Evolutionary conservation across 2,797 vertebrate genomes (phyloP).

Genomic region (Anisognathus igniventris): DNA sequence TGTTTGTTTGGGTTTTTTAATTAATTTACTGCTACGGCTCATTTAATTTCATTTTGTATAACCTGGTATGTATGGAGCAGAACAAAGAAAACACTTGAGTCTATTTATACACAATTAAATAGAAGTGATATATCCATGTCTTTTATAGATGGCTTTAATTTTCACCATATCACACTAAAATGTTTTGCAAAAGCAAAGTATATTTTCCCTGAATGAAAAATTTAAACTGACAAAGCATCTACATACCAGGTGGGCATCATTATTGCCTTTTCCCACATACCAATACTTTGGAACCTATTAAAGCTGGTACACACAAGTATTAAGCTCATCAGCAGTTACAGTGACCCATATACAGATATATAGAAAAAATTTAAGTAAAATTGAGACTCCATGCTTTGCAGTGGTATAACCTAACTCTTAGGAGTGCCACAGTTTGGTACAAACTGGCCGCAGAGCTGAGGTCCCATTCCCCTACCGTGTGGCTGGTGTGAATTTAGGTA

Average conservation of each 20-base stretch:
- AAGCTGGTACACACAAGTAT: not conserved
- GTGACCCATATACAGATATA: not conserved
- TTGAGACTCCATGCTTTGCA: not conserved
- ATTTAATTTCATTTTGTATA: slow-evolving; percentile 13
- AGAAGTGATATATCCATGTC: not conserved
- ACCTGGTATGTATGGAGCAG: not conserved
- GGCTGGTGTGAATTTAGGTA: not conserved
- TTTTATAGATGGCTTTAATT: slow-evolving; percentile 54
- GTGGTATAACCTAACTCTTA: not conserved
- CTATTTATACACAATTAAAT: slow-evolving; percentile 9
- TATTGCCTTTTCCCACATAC: not conserved
- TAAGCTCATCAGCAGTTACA: not conserved
- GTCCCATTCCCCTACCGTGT: not conserved
- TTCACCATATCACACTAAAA: not conserved
- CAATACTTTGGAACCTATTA: not conserved
- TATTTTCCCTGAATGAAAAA: not conserved
- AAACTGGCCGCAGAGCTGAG: not conserved
- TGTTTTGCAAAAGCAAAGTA: not conserved
- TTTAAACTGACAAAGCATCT: not conserved
- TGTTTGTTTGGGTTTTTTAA: not conserved
- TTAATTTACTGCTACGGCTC: not conserved
- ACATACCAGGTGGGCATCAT: not conserved
- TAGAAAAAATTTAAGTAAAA: not conserved
- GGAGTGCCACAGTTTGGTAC: not conserved
- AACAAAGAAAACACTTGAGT: not conserved